These are phyloP conservation scores for Xestia ashworthii DNA, from an alignment of 2,888 invertebrate species.

Conservation along the genomic window DNA sequence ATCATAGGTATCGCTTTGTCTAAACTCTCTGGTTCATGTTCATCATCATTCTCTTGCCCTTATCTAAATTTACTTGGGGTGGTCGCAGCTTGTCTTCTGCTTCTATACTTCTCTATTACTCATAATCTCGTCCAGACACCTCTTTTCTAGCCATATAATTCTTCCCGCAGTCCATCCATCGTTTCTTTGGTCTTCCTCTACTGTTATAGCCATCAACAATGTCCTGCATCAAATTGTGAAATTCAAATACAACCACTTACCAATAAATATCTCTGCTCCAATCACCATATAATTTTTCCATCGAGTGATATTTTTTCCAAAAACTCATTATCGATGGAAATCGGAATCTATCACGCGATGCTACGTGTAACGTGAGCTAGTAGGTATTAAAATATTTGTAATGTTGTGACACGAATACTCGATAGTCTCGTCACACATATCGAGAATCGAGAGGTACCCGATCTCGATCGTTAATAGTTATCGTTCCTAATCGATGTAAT, in stretches of 20 bases:
- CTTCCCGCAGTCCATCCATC: too few relatives aligned
- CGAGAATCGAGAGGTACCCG: constrained; percentile 65
- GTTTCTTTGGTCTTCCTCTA: too few relatives aligned
- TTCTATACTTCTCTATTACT: too few relatives aligned
- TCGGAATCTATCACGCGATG: constrained; percentile 41
- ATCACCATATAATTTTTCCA: constrained; percentile 31
- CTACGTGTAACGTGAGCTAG: constrained; percentile 58
- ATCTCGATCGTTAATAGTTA: constrained; percentile 59
- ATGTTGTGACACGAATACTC: constrained; percentile 67
- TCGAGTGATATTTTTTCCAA: constrained; percentile 45
- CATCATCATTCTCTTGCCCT: too few relatives aligned
- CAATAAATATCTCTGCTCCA: constrained; percentile 9
- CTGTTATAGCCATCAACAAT: too few relatives aligned
- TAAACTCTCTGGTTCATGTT: background rate
- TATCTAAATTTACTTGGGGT: too few relatives aligned
- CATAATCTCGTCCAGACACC: too few relatives aligned
- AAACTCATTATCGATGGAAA: constrained; percentile 58
- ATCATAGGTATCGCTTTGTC: background rate
- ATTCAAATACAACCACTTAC: constrained; percentile 2
- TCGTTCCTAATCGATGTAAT: constrained; percentile 73
- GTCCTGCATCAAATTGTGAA: background rate
- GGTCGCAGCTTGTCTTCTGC: too few relatives aligned
- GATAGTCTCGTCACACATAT: constrained; percentile 58
- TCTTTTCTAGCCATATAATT: too few relatives aligned
- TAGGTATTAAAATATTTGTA: constrained; percentile 61